Conservation (phyloP, 2,797 vertebrate species). For the Pseudochirops cupreus region DNA sequence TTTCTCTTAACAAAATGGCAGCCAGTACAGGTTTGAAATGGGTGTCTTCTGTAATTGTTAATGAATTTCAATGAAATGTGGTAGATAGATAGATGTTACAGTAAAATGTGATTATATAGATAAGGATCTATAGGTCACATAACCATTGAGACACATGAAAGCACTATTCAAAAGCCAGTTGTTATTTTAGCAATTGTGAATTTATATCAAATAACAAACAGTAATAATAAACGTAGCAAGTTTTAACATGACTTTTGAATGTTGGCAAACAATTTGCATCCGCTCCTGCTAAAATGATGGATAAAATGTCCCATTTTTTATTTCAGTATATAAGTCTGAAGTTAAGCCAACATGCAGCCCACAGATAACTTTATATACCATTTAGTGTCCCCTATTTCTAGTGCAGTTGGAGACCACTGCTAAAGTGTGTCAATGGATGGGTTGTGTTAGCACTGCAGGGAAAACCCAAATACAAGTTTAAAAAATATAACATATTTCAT, state of each 20-base stretch:
- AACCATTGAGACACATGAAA: background rate
- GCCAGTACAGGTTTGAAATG: conserved; percentile 14
- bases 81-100: background rate
- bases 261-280: conserved; percentile 7
- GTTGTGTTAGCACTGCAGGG: background rate
- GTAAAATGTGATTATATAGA: conserved; percentile 7
- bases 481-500: background rate
- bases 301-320: conserved; percentile 25
- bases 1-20: conserved; percentile 7
- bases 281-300: conserved; percentile 10
- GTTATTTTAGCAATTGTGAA: conserved; percentile 27
- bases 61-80: conserved; percentile 34
- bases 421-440: background rate
- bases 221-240: background rate
- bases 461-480: background rate
- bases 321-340: conserved; percentile 50
- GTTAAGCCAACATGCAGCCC: background rate
- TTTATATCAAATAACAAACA: conserved; percentile 42
- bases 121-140: background rate
- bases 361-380: background rate
- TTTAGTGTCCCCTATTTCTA: background rate
- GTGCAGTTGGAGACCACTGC: background rate
- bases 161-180: conserved; percentile 23
- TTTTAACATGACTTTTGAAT: conserved; percentile 17
- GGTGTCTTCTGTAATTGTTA: background rate